Base-by-base conservation (phyloP, 2,888 invertebrate genomes). In the Hemicrepidius hirtus region DNA sequence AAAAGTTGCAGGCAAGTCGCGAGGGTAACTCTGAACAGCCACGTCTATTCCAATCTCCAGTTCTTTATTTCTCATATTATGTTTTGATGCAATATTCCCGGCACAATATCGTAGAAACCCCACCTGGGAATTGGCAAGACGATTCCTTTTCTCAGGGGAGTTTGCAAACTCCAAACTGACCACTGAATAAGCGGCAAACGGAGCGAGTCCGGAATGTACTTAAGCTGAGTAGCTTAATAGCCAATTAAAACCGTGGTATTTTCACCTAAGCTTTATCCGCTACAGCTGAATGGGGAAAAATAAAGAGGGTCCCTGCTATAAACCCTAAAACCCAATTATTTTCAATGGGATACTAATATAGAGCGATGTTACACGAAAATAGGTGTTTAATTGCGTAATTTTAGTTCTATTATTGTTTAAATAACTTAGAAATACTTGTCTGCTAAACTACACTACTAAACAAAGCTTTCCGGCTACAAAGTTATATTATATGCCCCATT, bases 21-120 rank as follows among this genome's bases (percentile, higher is more conserved):
- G 28, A 21, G 24, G n/a, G 53, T 13, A 28, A 28, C 28, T 21
- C 10, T 1, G 28, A 12, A 53, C 28, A n/a, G n/a, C 20, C 44
- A 37, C 71, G 59, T 65, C 59, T 68, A 62, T 10, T 62, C 40
- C 71, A 64, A 65, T 71, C 59, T 49, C 24, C 46, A 71, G 41
- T 65, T 68, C 60, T 62, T 71, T 71, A 71, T 69, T 53, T 60
- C 53, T 50, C 41, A 28, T 59, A 71, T 71, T 71, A 59, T 64
- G 49, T 68, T 68, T 50, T 66, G 60, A 73, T 73, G 60, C 65
- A 69, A 71, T 71, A 67, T 69, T 66, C 62, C 59, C 53, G 24
- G 57, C 65, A 73, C 68, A 68, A 69, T 73, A 68, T 65, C 18
- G 46, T 28, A 32, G 16, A 59, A 35, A 41, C 20, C 57, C 53